Conservation (phyloP, 2,113 vertebrate genomes). For the Nanorana parkeri region DNA sequence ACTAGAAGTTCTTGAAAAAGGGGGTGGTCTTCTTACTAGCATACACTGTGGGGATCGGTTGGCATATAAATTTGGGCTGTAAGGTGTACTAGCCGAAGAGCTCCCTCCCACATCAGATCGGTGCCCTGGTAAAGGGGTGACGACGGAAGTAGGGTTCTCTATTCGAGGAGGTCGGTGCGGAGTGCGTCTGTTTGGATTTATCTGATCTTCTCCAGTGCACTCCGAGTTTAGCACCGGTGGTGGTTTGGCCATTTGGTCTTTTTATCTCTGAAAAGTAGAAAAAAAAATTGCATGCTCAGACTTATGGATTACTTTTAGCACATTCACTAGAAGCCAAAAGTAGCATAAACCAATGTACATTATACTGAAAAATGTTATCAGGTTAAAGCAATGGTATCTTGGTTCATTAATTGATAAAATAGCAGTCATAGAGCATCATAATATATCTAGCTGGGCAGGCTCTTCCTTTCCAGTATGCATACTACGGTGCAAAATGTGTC, state of each 20-base stretch:
- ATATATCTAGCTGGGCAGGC: too few species aligned
- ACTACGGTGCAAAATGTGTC: too few species aligned
- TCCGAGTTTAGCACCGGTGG: slow-evolving; percentile 73
- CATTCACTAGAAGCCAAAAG: too few species aligned
- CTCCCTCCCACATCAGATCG: slow-evolving; percentile 70
- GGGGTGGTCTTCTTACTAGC: slow-evolving; percentile 77
- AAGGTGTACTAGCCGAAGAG: slow-evolving; percentile 69
- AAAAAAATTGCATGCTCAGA: slow-evolving; percentile 63
- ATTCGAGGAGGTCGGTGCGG: slow-evolving; percentile 66
- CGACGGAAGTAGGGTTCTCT: slow-evolving; percentile 69
- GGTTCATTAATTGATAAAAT: too few species aligned
- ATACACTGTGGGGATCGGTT: slow-evolving; percentile 82
- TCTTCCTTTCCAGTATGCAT: too few species aligned
- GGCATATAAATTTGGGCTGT: slow-evolving; percentile 79
- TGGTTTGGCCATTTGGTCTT: slow-evolving; percentile 79
- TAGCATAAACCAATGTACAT: too few species aligned
- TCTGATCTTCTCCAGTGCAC: slow-evolving; percentile 72
- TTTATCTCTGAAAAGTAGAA: slow-evolving; percentile 76
- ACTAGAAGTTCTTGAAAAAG: slow-evolving; percentile 84
- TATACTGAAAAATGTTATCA: too few species aligned
- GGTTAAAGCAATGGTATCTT: too few species aligned
- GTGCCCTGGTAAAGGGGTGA: slow-evolving; percentile 70
- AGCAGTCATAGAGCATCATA: too few species aligned
- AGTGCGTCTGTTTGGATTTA: slow-evolving; percentile 66
- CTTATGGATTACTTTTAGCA: neutral